These are phyloP conservation scores for Sylvilagus bachmani DNA, from an alignment of 2,113 vertebrate genomes.

Conservation along the genomic window DNA sequence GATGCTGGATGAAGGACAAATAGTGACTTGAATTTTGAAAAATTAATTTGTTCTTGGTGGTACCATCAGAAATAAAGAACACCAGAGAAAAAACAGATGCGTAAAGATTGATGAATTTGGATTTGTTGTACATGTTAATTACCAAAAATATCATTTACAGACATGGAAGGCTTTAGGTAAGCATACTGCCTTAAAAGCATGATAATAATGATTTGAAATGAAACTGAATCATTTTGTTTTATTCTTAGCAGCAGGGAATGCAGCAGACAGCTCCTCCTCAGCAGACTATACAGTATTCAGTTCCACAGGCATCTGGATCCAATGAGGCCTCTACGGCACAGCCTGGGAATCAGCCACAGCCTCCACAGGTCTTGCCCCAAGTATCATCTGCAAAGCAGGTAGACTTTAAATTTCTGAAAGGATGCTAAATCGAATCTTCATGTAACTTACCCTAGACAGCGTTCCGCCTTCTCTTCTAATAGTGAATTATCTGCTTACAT, in stretches of 20 bases:
- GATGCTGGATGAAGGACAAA: not conserved
- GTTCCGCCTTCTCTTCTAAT: slow-evolving; percentile 70
- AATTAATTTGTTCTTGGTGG: slow-evolving; percentile 28
- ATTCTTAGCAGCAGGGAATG: slow-evolving; percentile 81
- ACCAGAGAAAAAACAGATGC: not conserved
- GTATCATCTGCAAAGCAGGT: slow-evolving; percentile 89
- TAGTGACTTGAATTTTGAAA: slow-evolving; percentile 23
- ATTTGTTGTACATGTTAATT: slow-evolving; percentile 52
- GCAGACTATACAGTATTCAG: slow-evolving; percentile 86
- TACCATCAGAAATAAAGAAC: slow-evolving; percentile 23
- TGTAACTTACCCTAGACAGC: slow-evolving; percentile 7
- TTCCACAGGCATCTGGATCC: slow-evolving; percentile 86
- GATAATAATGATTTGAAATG: not conserved
- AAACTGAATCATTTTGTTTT: slow-evolving; percentile 72
- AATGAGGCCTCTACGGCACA: slow-evolving; percentile 82
- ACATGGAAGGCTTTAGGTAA: not conserved
- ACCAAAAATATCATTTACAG: slow-evolving; percentile 40
- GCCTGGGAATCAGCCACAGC: slow-evolving; percentile 84
- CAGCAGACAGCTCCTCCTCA: slow-evolving; percentile 87
- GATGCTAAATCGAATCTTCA: not conserved
- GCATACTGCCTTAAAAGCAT: slow-evolving; percentile 34
- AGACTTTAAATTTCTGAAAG: slow-evolving; percentile 74
- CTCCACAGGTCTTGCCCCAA: slow-evolving; percentile 87
- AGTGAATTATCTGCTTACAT: slow-evolving; percentile 37
- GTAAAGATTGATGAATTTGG: slow-evolving; percentile 45